Base-by-base conservation (phyloP, 2,113 vertebrate genomes). In the Glareola pratincola region DNA sequence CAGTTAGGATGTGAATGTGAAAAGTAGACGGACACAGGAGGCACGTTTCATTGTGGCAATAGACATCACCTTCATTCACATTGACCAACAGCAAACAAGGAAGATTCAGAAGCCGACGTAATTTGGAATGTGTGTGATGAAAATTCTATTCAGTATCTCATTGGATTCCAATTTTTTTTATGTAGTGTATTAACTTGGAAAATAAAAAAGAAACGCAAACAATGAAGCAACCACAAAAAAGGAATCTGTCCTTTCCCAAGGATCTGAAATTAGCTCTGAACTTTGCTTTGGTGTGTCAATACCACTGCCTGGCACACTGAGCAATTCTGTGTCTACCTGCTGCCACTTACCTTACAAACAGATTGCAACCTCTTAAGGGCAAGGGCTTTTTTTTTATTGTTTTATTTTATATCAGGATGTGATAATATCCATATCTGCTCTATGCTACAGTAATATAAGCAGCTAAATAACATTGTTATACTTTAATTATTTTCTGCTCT, bases 31-130 rank as follows among this genome's bases (percentile, higher is more conserved):
- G 77, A 84, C 45, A 87, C 7, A 21, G 57, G 22, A 68, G 3
- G 11, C 12, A 41, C 1, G 2, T 53, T 88, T 50, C 2, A 0
- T 29, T 78, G 68, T 1, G 5, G 15, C 27, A 92, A 57, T 0
- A 71, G 8, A 72, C 6, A 81, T 27, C 16, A 57, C 10, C n/a
- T 57, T 84, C 68, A 62, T 41, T 74, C 86, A 91, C 66, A 89
- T 0, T n/a, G n/a, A 80, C 8, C 56, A 91, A 83, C 1, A 43
- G 50, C 23, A 83, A 88, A 76, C 19, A 85, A 41, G 36, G 74
- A 84, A 75, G 68, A 60, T 37, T 78, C 66, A 87, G 27, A 57
- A 92, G 9, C 14, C 26, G 67, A 39, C 0, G 43, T 17, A 76
- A 84, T 26, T 41, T 60, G 32, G 34, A 86, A 48, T 10, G 23